Evolutionary conservation across 2,888 invertebrate genomes (phyloP).

Genomic region (Oasisia sp.): DNA sequence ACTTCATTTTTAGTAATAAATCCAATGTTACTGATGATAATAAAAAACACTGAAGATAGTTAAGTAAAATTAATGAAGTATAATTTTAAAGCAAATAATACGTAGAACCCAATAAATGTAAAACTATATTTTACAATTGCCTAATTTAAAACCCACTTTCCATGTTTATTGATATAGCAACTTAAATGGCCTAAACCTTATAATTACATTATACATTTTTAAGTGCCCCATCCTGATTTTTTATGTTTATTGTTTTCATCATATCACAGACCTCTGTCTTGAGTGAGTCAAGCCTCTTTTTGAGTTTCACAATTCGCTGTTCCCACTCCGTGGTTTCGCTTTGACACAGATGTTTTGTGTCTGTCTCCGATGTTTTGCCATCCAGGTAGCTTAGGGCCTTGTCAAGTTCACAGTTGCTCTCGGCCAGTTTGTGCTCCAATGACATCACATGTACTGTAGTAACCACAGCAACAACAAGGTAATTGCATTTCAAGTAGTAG

Average conservation of each 20-base stretch:
- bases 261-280: not conserved
- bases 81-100: too few relatives aligned
- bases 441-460: not conserved
- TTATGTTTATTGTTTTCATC: not conserved
- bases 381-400: not conserved
- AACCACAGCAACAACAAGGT: not conserved
- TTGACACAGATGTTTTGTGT: not conserved
- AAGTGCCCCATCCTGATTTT: too few relatives aligned
- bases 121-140: too few relatives aligned
- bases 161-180: too few relatives aligned
- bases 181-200: too few relatives aligned
- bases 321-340: not conserved
- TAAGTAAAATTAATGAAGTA: too few relatives aligned
- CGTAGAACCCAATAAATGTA: too few relatives aligned
- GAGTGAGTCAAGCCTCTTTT: not conserved
- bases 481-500: not conserved
- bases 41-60: too few relatives aligned
- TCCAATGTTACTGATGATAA: too few relatives aligned
- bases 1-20: too few relatives aligned
- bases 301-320: conserved; percentile 17
- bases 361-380: not conserved
- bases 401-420: not conserved
- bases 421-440: not conserved
- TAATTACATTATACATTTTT: too few relatives aligned
- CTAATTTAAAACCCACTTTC: too few relatives aligned